A percentile compares a stretch with the other conserved stretches of the same genome.
Conservation (phyloP, 2,797 vertebrate species). For the Sphenodon punctatus region DNA sequence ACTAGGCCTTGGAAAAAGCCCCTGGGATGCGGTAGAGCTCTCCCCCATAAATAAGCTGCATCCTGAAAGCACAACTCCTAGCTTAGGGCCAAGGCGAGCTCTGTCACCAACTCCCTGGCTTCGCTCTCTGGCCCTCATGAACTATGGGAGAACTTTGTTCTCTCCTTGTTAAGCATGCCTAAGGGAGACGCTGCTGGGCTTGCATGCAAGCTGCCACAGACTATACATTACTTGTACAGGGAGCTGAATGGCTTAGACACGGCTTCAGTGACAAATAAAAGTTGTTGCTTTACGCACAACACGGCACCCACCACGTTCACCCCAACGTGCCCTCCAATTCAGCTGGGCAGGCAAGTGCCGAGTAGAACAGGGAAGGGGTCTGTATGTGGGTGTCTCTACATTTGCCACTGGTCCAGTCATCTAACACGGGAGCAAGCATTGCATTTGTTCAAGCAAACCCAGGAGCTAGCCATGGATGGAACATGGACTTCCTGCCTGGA, state of each 20-base stretch:
- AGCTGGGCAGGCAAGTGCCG: not conserved
- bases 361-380: not conserved
- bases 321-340: not conserved
- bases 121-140: not conserved
- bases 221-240: slow-evolving; percentile 38
- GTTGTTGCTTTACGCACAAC: not conserved
- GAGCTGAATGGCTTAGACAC: slow-evolving; percentile 14
- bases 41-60: no score
- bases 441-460: no score
- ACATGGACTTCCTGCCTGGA: no score
- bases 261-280: slow-evolving; percentile 44
- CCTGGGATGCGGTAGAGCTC: no score
- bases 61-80: no score
- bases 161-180: not conserved
- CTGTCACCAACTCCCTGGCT: no score
- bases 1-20: no score
- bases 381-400: no score
- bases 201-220: slow-evolving; percentile 15
- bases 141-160: slow-evolving; percentile 30
- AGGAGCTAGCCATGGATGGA: no score
- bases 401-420: no score
- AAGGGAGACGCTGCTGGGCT: not conserved
- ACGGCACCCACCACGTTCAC: not conserved
- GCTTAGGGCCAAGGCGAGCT: no score
- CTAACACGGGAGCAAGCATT: no score